Evolutionary conservation across 2,888 invertebrate genomes (phyloP), one percentile per base, ranked within the genome.

Genomic region (Priocnemis perturbator): DNA sequence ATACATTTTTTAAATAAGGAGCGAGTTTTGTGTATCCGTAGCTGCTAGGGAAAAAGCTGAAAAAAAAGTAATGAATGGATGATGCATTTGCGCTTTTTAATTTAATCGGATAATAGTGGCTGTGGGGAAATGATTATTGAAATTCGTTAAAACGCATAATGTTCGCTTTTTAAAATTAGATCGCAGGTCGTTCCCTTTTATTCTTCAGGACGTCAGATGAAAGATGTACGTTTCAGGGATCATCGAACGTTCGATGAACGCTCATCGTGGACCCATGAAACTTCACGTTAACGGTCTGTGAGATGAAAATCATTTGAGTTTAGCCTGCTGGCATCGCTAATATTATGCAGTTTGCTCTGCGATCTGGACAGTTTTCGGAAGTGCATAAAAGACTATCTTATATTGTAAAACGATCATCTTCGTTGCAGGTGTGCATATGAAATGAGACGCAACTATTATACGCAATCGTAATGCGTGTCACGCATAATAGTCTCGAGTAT

Each of bases 61-160:
- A 7, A 26, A 7, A 26, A 52, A 52, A 37, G 0, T 44, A n/a
- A 23, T 26, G 55, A 55, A 14, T 17, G 37, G 19, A 26, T 37
- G 19, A 37, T 55, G 26, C 26, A 26, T 26, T 26, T 26, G 26
- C 26, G 26, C 26, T 26, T 26, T 26, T 26, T 26, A 26, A 26
- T 57, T 57, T 17, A 30, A 57, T 57, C 19, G 11, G 65, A 64
- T n/a, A 68, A 73, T 15, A 26, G 67, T 78, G 79, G 79, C 79
- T 79, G 79, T 79, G 79, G 77, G 74, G 62, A 73, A 65, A 71
- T 58, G 61, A 64, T 71, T 64, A 64, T 64, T 47, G 60, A 58
- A 69, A 56, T 67, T 67, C 67, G 30, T 76, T 58, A 21, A 61
- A 11, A 65, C 37, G 53, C 64, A 59, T 64, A 30, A 67, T 45